Evolutionary conservation across 2,888 invertebrate species (phyloP), one percentile per base, ranked within the genome.

Genomic region (Emmelina monodactyla): DNA sequence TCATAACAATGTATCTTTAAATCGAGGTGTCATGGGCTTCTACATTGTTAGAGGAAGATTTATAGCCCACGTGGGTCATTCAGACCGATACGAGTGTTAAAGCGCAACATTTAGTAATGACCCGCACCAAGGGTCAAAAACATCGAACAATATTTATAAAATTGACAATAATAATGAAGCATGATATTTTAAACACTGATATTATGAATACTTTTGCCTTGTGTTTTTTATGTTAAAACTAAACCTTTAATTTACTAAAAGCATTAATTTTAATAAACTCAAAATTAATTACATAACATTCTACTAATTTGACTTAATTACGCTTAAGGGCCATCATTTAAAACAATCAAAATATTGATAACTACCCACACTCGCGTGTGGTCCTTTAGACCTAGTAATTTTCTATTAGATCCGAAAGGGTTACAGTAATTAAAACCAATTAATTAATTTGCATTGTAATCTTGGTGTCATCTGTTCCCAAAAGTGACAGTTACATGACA

Each of bases 401-500:
- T 36, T n/a, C 16, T 7, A 5, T 7, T 12, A 3, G 9, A 6
- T 15, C n/a, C 14, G 11, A 10, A 71, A 65, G 75, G 73, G 71
- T 72, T 72, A 53, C 1, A 42, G 48, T 64, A 66, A 70, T 72
- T 66, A 68, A 57, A 47, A 45, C 42, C 50, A 65, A 67, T 69
- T 67, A 67, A 65, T 65, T 62, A 66, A 58, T 54, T 51, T 43
- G 49, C 47, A 51, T 49, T 51, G 46, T 45, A 55, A 63, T 62
- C 59, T 50, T 57, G 47, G 38, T 51, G 45, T 58, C 51, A 55
- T 55, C 56, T 53, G 55, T 57, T 50, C 40, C 46, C 45, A 49
- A 46, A 58, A 58, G 50, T 62, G 62, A 59, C 62, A 55, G 52
- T 57, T 58, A 73, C 67, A 66, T 68, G 71, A 58, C 63, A 53